Conservation (phyloP, 92 coral and sea anemone genomes). For the Epizoanthus ramosus region DNA sequence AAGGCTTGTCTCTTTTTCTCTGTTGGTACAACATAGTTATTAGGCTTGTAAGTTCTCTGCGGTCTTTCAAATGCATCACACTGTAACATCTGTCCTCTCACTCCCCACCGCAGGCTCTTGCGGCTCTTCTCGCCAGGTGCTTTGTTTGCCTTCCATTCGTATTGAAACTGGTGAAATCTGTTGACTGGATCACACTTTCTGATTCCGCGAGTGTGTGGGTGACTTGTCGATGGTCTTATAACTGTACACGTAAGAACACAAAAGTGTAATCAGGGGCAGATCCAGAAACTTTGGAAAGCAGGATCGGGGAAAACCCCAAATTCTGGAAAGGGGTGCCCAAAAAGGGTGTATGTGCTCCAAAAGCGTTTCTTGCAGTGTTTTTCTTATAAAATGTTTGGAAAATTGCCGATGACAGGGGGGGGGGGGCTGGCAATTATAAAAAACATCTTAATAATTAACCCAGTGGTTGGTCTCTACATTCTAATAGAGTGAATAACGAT, state of each 20-base stretch:
- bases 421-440: no score
- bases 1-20: conserved; percentile 92
- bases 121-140: conserved; percentile 96
- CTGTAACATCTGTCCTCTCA: conserved; percentile 91
- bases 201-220: conserved; percentile 79
- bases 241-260: conserved; percentile 44
- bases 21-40: conserved; percentile 93
- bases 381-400: no score
- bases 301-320: no score
- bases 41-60: conserved; percentile 77
- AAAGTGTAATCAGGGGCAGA: no score
- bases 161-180: conserved; percentile 89
- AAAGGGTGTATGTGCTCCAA: no score
- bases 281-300: no score
- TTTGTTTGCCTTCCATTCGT: conserved; percentile 88
- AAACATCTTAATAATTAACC: no score
- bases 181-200: conserved; percentile 92
- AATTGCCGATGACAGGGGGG: no score
- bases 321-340: no score
- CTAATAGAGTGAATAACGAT: no score
- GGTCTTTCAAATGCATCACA: conserved; percentile 97
- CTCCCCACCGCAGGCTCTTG: conserved; percentile 91
- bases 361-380: no score
- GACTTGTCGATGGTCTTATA: conserved; percentile 84
- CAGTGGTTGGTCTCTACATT: no score